phyloP scores from a whole-genome alignment of 2,113 vertebrate genomes.

The Mus musculus region DNA sequence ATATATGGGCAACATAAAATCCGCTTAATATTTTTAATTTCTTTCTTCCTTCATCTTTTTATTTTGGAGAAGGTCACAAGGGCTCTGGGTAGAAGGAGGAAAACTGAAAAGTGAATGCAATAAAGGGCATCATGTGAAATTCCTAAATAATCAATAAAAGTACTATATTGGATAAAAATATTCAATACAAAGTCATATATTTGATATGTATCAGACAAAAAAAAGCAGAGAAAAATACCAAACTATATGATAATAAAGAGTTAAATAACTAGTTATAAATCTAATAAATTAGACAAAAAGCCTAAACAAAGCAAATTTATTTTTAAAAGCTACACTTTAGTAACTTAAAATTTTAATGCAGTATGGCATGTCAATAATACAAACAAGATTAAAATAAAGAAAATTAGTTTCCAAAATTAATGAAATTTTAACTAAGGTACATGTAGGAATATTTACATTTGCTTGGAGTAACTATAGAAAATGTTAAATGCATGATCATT shows the following conservation, averaged over 20 bases:
- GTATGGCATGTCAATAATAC: too few relatives aligned
- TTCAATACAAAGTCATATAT: neutral
- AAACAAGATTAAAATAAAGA: neutral
- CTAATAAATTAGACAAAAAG: neutral
- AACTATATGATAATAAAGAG: neutral
- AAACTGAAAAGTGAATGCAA: neutral
- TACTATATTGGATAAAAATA: neutral
- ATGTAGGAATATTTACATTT: neutral
- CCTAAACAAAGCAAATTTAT: neutral
- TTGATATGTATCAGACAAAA: neutral
- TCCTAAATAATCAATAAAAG: neutral
- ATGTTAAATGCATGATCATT: neutral
- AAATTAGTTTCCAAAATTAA: neutral
- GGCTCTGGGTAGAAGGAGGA: neutral
- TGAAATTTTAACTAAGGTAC: neutral
- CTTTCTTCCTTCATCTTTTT: neutral
- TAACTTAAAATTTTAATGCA: too few relatives aligned
- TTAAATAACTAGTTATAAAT: neutral
- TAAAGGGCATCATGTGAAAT: neutral
- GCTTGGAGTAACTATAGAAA: slow-evolving; percentile 23
- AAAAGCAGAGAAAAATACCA: neutral
- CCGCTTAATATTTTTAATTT: neutral
- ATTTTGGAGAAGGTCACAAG: neutral
- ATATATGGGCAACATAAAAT: neutral
- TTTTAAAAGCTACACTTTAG: too few relatives aligned